Evolutionary conservation across 1,140 invertebrate species (phyloP), one percentile per base, ranked within the genome.

Genomic region (Thaumatotibia leucotreta): DNA sequence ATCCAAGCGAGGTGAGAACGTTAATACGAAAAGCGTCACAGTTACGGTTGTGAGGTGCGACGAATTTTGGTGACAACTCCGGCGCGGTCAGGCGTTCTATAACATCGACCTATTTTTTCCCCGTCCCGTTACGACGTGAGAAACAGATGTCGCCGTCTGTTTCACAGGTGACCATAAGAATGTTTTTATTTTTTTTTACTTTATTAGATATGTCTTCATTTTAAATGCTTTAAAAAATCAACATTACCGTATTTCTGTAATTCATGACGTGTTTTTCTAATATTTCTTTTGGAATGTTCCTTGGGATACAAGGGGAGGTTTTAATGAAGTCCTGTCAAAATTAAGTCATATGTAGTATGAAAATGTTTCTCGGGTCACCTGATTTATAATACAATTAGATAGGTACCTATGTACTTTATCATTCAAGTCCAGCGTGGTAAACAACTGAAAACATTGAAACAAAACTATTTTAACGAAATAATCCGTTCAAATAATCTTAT

Each of bases 11-110:
- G 35, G 29, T 64, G 63, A 49, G 35, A 27, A 58, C 52, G 52
- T 63, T 31, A 45, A 32, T 17, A 64, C 63, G 22, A 64, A 64
- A 64, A 64, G 33, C 33, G 63, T 64, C 22, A 27, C 39, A 35
- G 63, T 64, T 64, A 45, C 63, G 63, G 63, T 45, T 45, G 35
- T 64, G 20, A 49, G 63, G 10, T 11, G 63, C 23, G 63, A 64
- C 63, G 63, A 35, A 64, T 64, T 64, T 64, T 35, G 63, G 63
- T 64, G 63, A 64, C 33, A 64, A 35, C 63, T 32, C 4, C 39
- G 63, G 63, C 24, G 63, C 61, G 32, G 29, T 62, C 61, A 32
- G 17, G 61, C 61, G 61, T 22, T 35, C 22, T 35, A 32, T 62
- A 62, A 32, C 29, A 31, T 11, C 61, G 61, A 62, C 61, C 61